These are phyloP conservation scores for Mactromeris polynyma DNA, from an alignment of 2,888 invertebrate species.

Conservation along the genomic window DNA sequence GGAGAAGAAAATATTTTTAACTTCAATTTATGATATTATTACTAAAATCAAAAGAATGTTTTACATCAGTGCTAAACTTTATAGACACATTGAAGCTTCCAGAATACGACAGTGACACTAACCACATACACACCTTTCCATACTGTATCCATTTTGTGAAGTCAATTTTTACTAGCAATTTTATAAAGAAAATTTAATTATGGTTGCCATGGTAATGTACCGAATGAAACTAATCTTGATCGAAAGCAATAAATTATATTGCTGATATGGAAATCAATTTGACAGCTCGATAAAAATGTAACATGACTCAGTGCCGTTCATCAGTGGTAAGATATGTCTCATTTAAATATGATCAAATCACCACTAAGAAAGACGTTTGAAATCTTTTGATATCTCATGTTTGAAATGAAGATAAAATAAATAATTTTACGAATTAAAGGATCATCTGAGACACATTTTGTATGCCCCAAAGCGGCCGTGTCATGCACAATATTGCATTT, in stretches of 20 bases:
- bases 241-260: too few species aligned
- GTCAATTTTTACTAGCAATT: neutral
- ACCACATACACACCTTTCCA: too few species aligned
- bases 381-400: neutral
- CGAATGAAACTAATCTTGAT: neutral
- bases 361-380: neutral
- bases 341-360: neutral
- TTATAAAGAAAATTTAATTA: neutral
- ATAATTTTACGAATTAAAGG: neutral
- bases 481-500: conserved; percentile 5
- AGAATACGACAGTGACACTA: too few species aligned
- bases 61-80: too few species aligned
- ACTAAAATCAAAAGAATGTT: too few species aligned
- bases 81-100: too few species aligned
- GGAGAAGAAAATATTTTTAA: too few species aligned
- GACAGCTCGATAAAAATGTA: neutral
- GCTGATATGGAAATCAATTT: too few species aligned
- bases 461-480: neutral
- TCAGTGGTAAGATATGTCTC: neutral
- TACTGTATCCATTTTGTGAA: too few species aligned
- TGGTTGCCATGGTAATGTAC: neutral
- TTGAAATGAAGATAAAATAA: too few species aligned
- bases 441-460: neutral
- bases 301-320: neutral
- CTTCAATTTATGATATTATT: too few species aligned